Conservation (phyloP, 2,888 invertebrate species). For the Liposcelis brunnea region DNA sequence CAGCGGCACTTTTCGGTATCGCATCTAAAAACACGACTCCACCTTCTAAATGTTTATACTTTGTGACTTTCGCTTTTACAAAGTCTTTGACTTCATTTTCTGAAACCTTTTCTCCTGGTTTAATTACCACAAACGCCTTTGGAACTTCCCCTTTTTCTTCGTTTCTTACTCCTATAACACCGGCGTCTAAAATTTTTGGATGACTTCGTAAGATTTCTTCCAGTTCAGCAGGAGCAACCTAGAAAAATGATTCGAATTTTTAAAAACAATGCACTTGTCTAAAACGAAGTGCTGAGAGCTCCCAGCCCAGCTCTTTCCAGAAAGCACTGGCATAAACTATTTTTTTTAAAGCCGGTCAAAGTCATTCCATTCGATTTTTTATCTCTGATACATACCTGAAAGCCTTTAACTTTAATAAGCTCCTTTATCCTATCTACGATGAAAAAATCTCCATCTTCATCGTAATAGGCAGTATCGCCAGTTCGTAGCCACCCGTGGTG, state of each 20-base stretch:
- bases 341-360: no score
- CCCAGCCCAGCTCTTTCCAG: no score
- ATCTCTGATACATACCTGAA: slow-evolving; percentile 24
- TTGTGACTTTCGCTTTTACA: slow-evolving; percentile 42
- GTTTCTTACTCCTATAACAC: slow-evolving; percentile 61
- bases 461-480: slow-evolving; percentile 63
- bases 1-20: slow-evolving; percentile 57
- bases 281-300: no score
- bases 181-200: slow-evolving; percentile 52
- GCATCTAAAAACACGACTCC: slow-evolving; percentile 48
- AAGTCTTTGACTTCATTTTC: slow-evolving; percentile 37
- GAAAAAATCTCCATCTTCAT: slow-evolving; percentile 31
- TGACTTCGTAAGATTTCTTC: slow-evolving; percentile 53
- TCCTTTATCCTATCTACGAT: slow-evolving; percentile 32
- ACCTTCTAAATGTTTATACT: slow-evolving; percentile 57
- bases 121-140: slow-evolving; percentile 50
- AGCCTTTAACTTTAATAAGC: slow-evolving; percentile 35
- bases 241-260: slow-evolving; percentile 16
- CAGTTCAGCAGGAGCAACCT: slow-evolving; percentile 76
- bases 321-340: no score
- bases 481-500: slow-evolving; percentile 64
- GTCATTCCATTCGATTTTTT: no score
- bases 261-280: no score
- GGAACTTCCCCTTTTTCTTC: slow-evolving; percentile 55
- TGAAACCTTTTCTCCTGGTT: slow-evolving; percentile 33